Evolutionary conservation across 1,140 invertebrate species (phyloP).

Genomic region (Drosophila equinoxialis): DNA sequence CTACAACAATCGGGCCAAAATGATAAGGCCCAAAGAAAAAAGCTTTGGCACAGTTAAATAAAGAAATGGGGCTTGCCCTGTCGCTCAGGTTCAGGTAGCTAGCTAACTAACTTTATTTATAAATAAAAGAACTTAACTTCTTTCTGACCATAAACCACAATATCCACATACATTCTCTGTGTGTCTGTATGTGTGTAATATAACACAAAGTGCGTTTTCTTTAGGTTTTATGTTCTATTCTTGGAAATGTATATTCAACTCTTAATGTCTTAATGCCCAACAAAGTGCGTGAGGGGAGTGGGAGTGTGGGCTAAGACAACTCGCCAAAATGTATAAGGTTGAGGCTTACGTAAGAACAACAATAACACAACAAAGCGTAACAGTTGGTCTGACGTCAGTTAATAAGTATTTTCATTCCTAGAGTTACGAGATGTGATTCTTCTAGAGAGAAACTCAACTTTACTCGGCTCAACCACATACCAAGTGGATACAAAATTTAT

Average conservation of each 20-base stretch:
- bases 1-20: conserved; percentile 2
- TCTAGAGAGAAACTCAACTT: background rate
- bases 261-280: conserved; percentile 3
- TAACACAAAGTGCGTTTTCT: conserved; percentile 5
- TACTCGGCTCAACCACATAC: background rate
- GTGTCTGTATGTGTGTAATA: background rate
- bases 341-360: conserved; percentile 42
- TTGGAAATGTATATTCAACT: conserved; percentile 9
- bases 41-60: conserved; percentile 7
- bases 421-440: conserved; percentile 10
- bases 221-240: conserved; percentile 15
- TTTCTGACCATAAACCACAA: conserved; percentile 7
- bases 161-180: background rate
- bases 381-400: conserved; percentile 69
- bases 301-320: conserved; percentile 18
- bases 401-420: conserved; percentile 21
- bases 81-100: background rate
- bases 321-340: conserved; percentile 26
- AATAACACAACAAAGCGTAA: conserved; percentile 60
- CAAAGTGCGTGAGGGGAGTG: background rate
- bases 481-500: background rate
- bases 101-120: conserved; percentile 11
- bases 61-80: conserved; percentile 3
- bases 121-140: background rate
- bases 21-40: background rate